These are phyloP conservation scores for Helogale parvula DNA, from an alignment of 2,113 vertebrate genomes.

Conservation along the genomic window DNA sequence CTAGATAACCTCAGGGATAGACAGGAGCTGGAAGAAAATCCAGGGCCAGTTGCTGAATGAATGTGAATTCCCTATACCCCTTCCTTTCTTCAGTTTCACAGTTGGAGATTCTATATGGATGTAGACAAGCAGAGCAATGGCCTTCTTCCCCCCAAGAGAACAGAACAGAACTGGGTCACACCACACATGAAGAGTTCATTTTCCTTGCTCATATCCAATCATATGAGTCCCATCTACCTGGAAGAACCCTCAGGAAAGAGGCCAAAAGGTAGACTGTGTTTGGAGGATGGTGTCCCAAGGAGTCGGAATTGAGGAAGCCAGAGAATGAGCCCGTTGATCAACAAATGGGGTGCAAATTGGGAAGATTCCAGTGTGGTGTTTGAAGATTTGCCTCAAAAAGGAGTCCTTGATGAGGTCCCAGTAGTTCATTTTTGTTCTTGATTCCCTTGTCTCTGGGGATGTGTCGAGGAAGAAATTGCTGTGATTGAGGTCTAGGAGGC, in stretches of 20 bases:
- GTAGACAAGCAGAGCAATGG: not conserved
- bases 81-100: not conserved
- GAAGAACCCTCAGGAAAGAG: not conserved
- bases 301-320: not conserved
- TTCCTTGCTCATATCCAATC: not conserved
- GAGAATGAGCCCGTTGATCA: not conserved
- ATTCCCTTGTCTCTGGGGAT: no score
- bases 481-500: no score
- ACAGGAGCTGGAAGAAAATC: not conserved
- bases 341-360: not conserved
- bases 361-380: not conserved
- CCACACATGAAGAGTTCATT: not conserved
- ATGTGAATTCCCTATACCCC: not conserved
- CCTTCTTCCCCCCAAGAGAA: not conserved
- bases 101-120: not conserved
- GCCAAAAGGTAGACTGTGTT: not conserved
- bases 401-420: no score
- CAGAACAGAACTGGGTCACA: not conserved
- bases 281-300: not conserved
- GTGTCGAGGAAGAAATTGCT: no score
- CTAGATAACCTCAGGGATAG: not conserved
- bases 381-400: not conserved
- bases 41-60: not conserved
- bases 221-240: not conserved
- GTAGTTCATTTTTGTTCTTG: no score